Evolutionary conservation across 2,888 invertebrate species (phyloP).

Genomic region (Sycophila texana): DNA sequence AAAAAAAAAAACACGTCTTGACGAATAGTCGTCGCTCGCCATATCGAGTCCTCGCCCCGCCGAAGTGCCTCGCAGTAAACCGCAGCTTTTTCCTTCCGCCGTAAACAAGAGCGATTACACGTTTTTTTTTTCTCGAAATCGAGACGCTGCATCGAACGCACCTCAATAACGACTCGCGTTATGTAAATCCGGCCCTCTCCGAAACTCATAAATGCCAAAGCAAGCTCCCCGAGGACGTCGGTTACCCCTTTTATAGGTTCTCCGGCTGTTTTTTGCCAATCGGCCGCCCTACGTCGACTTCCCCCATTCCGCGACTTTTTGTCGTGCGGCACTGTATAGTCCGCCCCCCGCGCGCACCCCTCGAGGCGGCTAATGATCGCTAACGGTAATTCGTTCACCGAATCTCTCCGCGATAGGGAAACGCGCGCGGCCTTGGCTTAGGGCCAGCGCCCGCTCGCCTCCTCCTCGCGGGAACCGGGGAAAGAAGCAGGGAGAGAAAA

Average conservation of each 20-base stretch:
- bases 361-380: slow-evolving; percentile 68
- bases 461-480: background rate
- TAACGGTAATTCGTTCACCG: slow-evolving; percentile 67
- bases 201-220: slow-evolving; percentile 44
- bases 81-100: too few relatives aligned
- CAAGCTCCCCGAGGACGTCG: background rate
- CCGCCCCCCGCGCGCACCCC: background rate
- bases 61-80: too few relatives aligned
- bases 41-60: too few relatives aligned
- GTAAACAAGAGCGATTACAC: too few relatives aligned
- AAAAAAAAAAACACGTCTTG: too few relatives aligned
- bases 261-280: background rate
- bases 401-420: slow-evolving; percentile 53
- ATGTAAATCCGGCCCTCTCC: slow-evolving; percentile 20
- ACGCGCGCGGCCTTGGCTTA: slow-evolving; percentile 34
- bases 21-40: too few relatives aligned
- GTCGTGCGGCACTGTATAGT: background rate
- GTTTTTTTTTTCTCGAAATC: background rate
- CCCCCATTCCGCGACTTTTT: slow-evolving; percentile 33
- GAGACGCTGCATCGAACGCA: too few relatives aligned
- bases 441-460: slow-evolving; percentile 34
- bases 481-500: background rate
- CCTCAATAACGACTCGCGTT: slow-evolving; percentile 28
- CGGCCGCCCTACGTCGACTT: slow-evolving; percentile 4
- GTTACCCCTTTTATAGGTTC: background rate